Conservation (phyloP, 2,797 vertebrate species). For the Mormyrus hasselquistii region DNA sequence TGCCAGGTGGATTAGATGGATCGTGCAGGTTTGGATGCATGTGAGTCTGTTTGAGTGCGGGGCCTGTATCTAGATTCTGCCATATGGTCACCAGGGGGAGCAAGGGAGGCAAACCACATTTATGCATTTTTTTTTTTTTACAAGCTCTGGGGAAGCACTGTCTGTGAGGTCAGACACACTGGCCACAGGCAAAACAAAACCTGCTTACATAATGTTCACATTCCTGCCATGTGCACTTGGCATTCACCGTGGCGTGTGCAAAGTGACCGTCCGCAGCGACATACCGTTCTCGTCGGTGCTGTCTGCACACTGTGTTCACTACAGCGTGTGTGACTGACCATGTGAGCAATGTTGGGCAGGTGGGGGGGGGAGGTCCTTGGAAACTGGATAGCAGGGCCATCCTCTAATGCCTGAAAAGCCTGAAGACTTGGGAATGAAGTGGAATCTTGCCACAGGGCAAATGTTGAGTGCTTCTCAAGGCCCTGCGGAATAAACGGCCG, state of each 20-base stretch:
- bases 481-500: background rate
- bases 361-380: background rate
- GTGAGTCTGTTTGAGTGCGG: background rate
- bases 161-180: background rate
- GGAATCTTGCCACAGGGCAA: background rate
- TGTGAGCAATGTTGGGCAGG: background rate
- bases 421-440: background rate
- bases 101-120: background rate
- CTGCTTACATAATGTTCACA: background rate
- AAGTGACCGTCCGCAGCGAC: background rate
- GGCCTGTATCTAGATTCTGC: background rate
- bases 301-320: background rate
- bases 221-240: background rate
- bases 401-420: background rate
- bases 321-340: background rate
- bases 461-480: background rate
- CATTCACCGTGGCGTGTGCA: background rate
- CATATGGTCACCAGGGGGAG: conserved; percentile 2
- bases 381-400: background rate
- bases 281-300: background rate
- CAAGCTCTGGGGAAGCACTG: background rate
- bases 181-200: background rate
- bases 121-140: background rate
- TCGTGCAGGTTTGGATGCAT: background rate
- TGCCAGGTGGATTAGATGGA: background rate